Percentiles rank a stretch among this genome's conserved stretches.
These are phyloP conservation scores for Seira ritae DNA, from an alignment of 2,888 invertebrate genomes.

Conservation along the genomic window DNA sequence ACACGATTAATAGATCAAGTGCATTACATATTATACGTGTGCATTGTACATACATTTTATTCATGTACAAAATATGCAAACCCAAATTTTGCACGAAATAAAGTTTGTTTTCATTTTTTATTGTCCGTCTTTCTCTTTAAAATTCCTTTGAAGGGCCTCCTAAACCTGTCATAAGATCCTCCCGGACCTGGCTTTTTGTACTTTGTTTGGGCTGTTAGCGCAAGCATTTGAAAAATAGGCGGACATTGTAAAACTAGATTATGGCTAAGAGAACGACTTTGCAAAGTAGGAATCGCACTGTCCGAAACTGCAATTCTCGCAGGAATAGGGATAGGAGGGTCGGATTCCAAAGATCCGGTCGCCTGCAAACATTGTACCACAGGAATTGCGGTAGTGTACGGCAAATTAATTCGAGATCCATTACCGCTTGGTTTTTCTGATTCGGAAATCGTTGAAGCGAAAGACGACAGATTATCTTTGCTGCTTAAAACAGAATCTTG, in stretches of 20 bases:
- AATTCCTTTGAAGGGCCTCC: not conserved
- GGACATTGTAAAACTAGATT: not conserved
- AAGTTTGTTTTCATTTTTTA: not conserved
- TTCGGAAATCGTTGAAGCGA: not conserved
- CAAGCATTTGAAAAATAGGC: not conserved
- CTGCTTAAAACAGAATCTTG: not conserved
- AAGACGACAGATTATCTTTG: too few species aligned
- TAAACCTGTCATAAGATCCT: too few species aligned
- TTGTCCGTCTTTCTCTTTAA: not conserved
- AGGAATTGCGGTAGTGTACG: not conserved
- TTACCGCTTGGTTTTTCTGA: not conserved
- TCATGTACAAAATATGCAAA: too few species aligned
- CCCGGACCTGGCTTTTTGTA: not conserved
- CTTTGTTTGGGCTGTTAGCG: not conserved
- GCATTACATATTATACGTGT: too few species aligned
- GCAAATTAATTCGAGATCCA: not conserved
- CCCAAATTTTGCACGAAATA: too few species aligned
- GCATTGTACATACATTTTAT: too few species aligned
- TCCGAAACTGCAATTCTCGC: not conserved
- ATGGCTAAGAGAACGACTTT: not conserved
- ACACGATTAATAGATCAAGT: too few species aligned
- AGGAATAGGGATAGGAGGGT: not conserved
- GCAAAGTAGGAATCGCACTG: not conserved
- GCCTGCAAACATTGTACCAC: not conserved
- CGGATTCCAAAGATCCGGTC: not conserved